These are phyloP conservation scores for Benitochromis conjunctus DNA, from an alignment of 2,113 vertebrate species.

Conservation along the genomic window DNA sequence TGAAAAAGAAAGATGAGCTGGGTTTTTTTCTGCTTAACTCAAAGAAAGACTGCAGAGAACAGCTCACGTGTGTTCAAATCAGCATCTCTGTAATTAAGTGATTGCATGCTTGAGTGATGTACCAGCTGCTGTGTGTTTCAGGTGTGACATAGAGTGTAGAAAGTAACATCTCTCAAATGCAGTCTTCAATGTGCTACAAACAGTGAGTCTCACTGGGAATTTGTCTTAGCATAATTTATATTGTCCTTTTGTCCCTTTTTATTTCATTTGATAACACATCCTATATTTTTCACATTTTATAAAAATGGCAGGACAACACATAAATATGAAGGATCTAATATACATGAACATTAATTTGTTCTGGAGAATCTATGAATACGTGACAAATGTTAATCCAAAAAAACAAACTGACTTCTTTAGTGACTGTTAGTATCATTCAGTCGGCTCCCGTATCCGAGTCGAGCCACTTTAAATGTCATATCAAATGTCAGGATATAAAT, in stretches of 20 bases:
- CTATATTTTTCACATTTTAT: neutral
- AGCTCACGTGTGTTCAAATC: slow-evolving; percentile 4
- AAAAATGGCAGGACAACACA: neutral
- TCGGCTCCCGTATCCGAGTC: neutral
- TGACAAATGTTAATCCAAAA: too few relatives aligned
- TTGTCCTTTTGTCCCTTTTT: neutral
- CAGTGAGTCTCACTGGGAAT: neutral
- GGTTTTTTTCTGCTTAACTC: slow-evolving; percentile 8
- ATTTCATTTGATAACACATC: neutral
- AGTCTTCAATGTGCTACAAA: slow-evolving; percentile 9
- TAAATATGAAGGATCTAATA: neutral
- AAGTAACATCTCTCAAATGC: slow-evolving; percentile 35
- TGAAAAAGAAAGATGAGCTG: slow-evolving; percentile 28
- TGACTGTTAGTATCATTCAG: neutral
- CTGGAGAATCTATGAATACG: neutral
- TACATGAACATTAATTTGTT: neutral
- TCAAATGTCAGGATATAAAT: too few relatives aligned
- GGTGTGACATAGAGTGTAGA: slow-evolving; percentile 47
- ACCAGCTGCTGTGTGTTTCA: slow-evolving; percentile 37
- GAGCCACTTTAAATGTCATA: too few relatives aligned
- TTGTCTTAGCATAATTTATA: neutral
- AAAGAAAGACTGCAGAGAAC: slow-evolving; percentile 31
- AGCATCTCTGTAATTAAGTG: slow-evolving; percentile 25
- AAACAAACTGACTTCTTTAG: too few relatives aligned
- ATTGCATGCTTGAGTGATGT: slow-evolving; percentile 43